A percentile compares a stretch with the other conserved stretches of the same genome.
phyloP scores from a whole-genome alignment of 1,140 invertebrate genomes.

The Calosoma granatense region DNA sequence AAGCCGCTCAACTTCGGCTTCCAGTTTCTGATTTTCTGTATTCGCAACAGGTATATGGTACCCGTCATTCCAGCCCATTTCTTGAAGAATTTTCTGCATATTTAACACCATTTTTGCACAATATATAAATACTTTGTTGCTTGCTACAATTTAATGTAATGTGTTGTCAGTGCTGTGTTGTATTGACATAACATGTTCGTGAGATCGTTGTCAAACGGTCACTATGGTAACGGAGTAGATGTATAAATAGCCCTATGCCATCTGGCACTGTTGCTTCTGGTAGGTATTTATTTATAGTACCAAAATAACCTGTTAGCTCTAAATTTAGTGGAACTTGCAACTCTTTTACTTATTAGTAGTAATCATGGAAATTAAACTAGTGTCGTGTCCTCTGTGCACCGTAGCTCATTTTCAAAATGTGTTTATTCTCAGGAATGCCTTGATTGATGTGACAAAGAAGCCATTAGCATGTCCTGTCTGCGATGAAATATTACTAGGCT shows the following conservation, averaged over 20 bases:
- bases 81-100: constrained; percentile 50
- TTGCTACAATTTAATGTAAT: too few species aligned
- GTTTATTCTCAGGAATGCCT: constrained; percentile 54
- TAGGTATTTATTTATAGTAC: background rate
- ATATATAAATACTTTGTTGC: too few species aligned
- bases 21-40: constrained; percentile 53
- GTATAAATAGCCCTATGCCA: background rate
- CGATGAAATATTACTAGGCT: constrained; percentile 56
- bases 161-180: too few species aligned
- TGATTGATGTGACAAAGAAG: constrained; percentile 64
- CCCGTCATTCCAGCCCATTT: constrained; percentile 59
- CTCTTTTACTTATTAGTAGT: background rate
- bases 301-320: background rate
- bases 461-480: constrained; percentile 66
- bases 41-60: constrained; percentile 62
- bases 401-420: constrained; percentile 58
- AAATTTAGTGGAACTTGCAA: background rate
- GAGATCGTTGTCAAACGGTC: background rate
- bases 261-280: background rate
- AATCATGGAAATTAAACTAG: constrained; percentile 47
- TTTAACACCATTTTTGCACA: constrained; percentile 16
- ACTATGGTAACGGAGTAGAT: background rate
- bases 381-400: constrained; percentile 65
- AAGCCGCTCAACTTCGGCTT: constrained; percentile 40
- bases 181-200: background rate